Base-by-base conservation (phyloP, 2,888 invertebrate genomes). In the Orthonychiurus folsomi region DNA sequence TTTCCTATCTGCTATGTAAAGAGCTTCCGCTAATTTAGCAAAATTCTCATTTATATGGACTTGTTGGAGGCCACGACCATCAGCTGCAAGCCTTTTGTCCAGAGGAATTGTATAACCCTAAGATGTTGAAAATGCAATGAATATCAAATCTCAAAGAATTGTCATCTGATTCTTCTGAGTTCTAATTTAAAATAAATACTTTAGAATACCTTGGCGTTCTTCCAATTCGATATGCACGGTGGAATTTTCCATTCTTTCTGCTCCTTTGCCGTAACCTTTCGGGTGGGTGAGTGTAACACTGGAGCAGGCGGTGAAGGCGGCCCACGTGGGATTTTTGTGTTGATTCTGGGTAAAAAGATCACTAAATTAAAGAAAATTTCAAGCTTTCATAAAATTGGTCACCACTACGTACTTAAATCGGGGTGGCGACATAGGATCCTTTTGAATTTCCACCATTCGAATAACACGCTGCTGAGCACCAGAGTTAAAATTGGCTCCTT, bases 181-280 rank as follows among this genome's bases (percentile, higher is more conserved):
- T n/a, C n/a, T n/a, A n/a, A n/a, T n/a, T n/a, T n/a, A 59, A 52
- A 62, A 5, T 5, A 28, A 24, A 50, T 37, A 37, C 15, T 37
- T 37, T 37, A 37, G 15, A 37, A 37, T 37, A 83, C 88, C 86
- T 95, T 96, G 2, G 96, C 92, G 78, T 99, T 99, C 80, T 99
- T 99, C 99, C 99, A 99, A 76, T 99, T 99, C 0, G 93, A 93
- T 69, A 99, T 96, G 74, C 97, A 99, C 0, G 99, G 99, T 5
- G 99, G 99, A 70, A 91, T 89, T 79, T 97, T 97, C 99, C 99
- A 99, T 77, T 99, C 99, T 66, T 95, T 87, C 76, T 99, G 99
- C 76, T 99, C 99, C 76, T 97, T 96, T 0, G 96, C 96, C 1
- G 97, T 95, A 0, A 95, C 80, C 76, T 97, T 88, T 60, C 97